These are phyloP conservation scores for Eulemur albifrons DNA, from an alignment of 2,797 vertebrate genomes.

Conservation along the genomic window DNA sequence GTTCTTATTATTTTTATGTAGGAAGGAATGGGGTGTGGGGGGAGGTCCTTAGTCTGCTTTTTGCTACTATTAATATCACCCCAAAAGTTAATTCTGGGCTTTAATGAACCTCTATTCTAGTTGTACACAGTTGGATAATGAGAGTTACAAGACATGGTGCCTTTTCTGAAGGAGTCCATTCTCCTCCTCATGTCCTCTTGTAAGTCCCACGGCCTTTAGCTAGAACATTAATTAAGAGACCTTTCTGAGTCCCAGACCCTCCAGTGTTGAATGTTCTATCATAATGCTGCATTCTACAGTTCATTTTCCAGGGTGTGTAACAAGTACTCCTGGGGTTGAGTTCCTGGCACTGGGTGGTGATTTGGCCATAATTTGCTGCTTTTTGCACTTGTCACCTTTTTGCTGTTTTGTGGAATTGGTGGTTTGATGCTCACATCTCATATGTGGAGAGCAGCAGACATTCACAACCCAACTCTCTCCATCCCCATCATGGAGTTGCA, in stretches of 20 bases:
- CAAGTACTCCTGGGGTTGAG: neutral
- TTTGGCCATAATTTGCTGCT: too few species aligned
- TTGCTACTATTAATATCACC: neutral
- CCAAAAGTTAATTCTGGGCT: neutral
- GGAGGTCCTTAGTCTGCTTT: neutral
- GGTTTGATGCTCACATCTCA: neutral
- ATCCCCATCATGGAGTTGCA: accelerated
- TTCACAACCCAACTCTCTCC: neutral
- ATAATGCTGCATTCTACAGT: too few species aligned
- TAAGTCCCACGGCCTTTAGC: neutral
- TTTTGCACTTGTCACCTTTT: neutral
- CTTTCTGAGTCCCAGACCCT: neutral
- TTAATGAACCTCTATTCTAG: too few species aligned
- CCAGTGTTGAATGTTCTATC: accelerated
- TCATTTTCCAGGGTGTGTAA: neutral
- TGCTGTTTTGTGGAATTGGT: neutral
- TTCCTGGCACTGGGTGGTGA: neutral
- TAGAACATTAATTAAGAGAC: too few species aligned
- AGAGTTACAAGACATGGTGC: neutral
- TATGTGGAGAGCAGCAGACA: neutral
- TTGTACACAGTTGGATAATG: too few species aligned
- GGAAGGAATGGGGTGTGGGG: too few species aligned
- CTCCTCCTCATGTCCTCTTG: neutral
- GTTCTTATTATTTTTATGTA: neutral
- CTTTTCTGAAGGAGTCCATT: neutral